Conservation (phyloP, 1,140 invertebrate species). For the Asbolus verrucosus region DNA sequence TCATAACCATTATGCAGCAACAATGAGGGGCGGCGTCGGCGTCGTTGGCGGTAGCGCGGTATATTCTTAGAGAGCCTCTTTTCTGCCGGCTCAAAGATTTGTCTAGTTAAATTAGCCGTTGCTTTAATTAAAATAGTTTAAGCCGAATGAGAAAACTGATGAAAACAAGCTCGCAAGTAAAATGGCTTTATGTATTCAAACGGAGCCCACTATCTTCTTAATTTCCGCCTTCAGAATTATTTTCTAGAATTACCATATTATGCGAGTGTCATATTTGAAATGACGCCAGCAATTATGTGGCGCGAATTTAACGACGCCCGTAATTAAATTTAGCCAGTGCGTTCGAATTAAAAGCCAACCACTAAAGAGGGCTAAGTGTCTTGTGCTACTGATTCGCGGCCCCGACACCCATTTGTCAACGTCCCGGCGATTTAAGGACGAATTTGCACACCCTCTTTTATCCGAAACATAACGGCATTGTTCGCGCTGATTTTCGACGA, state of each 20-base stretch:
- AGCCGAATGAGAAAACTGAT: conserved; percentile 57
- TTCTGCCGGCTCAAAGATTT: conserved; percentile 54
- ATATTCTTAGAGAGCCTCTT: conserved; percentile 45
- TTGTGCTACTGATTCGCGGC: conserved; percentile 20
- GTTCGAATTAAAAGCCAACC: conserved; percentile 35
- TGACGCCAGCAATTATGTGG: conserved; percentile 42
- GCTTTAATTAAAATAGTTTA: conserved; percentile 61
- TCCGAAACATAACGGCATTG: conserved; percentile 21
- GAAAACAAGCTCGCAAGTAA: conserved; percentile 51
- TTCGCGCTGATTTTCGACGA: conserved; percentile 29
- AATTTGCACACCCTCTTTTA: conserved; percentile 29
- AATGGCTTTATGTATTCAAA: conserved; percentile 53
- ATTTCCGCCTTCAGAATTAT: conserved; percentile 55
- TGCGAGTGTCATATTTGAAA: conserved; percentile 48
- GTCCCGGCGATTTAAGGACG: conserved; percentile 19
- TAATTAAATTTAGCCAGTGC: conserved; percentile 42
- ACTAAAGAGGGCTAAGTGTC: conserved; percentile 15
- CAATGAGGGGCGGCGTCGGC: conserved; percentile 42
- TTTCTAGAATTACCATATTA: conserved; percentile 54
- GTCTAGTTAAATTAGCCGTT: conserved; percentile 61
- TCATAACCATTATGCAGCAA: conserved; percentile 48
- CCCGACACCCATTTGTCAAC: conserved; percentile 6
- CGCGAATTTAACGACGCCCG: conserved; percentile 36
- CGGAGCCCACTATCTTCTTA: conserved; percentile 51
- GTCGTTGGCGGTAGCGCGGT: neutral